These are phyloP conservation scores for Oncopodura yosiiana DNA, from an alignment of 1,140 invertebrate species.

Conservation along the genomic window DNA sequence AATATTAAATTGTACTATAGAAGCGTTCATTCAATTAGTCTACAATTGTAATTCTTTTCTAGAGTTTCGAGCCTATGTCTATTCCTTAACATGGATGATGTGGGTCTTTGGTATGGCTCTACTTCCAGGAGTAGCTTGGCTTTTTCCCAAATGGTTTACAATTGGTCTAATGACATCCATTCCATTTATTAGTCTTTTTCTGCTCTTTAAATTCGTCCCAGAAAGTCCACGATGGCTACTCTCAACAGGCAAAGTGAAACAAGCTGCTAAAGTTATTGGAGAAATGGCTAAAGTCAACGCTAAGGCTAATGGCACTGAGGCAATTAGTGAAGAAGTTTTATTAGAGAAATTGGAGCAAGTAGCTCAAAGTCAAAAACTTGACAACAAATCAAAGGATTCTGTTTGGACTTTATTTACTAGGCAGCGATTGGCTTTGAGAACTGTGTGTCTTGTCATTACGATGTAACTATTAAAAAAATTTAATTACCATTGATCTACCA, in stretches of 20 bases:
- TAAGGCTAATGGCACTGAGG: not conserved
- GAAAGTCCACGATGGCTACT: conserved; percentile 46
- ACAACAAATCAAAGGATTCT: not conserved
- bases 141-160: conserved; percentile 8
- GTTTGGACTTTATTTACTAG: not conserved
- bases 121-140: conserved; percentile 1
- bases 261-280: conserved; percentile 41
- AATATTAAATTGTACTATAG: not conserved
- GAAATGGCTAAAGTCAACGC: conserved; percentile 4
- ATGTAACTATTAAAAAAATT: no score
- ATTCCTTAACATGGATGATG: conserved; percentile 8
- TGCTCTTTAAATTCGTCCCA: conserved; percentile 41
- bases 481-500: no score
- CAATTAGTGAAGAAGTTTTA: not conserved
- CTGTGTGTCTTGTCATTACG: no score
- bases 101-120: conserved; percentile 7
- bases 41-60: not conserved
- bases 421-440: not conserved
- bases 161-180: conserved; percentile 5
- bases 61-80: conserved; percentile 13
- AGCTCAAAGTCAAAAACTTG: no score
- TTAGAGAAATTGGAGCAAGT: not conserved
- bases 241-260: conserved; percentile 41
- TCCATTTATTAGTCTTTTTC: not conserved
- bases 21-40: not conserved